Evolutionary conservation across 2,888 invertebrate species (phyloP).

Genomic region (Oasisia sp.): DNA sequence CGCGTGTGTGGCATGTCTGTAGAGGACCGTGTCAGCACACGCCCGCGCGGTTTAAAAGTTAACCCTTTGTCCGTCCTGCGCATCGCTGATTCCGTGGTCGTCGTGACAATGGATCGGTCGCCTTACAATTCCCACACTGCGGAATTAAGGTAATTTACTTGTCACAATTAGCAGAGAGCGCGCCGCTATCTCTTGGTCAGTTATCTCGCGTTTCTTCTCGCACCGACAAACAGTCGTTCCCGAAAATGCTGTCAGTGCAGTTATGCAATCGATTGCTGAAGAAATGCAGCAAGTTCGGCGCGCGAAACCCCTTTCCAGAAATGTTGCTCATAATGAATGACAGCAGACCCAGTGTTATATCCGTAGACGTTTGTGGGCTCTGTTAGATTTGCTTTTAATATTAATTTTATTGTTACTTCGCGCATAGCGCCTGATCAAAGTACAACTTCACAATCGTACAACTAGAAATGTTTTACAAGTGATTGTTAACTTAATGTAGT

Average conservation of each 20-base stretch:
- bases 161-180: not conserved
- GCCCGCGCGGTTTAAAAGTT: not conserved
- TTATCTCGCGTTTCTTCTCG: not conserved
- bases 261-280: not conserved
- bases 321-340: not conserved
- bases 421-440: too few species aligned
- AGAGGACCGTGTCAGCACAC: not conserved
- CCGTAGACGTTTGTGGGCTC: too few species aligned
- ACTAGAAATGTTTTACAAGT: too few species aligned
- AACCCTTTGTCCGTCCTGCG: not conserved
- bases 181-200: not conserved
- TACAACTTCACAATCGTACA: too few species aligned
- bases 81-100: not conserved
- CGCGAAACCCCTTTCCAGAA: not conserved
- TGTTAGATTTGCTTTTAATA: too few species aligned
- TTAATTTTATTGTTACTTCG: too few species aligned
- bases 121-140: not conserved
- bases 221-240: not conserved
- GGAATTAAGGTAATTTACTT: not conserved
- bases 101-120: not conserved
- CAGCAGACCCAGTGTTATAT: too few species aligned
- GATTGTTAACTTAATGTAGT: too few species aligned
- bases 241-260: not conserved
- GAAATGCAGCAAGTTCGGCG: not conserved
- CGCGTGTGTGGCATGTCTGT: not conserved